Evolutionary conservation across 2,888 invertebrate species (phyloP).

Genomic region (Drosophila tripunctata): DNA sequence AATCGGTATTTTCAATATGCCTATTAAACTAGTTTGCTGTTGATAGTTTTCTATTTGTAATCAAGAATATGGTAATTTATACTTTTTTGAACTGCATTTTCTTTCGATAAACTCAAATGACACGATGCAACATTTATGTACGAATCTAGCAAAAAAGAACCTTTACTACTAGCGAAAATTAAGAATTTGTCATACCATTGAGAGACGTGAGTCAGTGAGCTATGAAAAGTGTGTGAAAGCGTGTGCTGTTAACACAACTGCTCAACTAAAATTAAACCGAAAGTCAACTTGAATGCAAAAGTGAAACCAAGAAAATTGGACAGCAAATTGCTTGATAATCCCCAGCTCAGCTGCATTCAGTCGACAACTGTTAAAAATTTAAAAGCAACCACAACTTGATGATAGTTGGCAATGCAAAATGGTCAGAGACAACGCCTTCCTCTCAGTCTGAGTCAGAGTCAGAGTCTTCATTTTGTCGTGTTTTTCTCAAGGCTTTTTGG

Average conservation of each 20-base stretch:
- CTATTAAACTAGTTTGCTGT: too few species aligned
- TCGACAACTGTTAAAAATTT: slow-evolving; percentile 22
- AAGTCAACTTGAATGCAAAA: slow-evolving; percentile 27
- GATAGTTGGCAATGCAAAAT: slow-evolving; percentile 30
- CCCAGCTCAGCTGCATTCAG: slow-evolving; percentile 34
- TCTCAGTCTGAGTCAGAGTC: too few species aligned
- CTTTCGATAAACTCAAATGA: too few species aligned
- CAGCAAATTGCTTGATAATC: slow-evolving; percentile 53
- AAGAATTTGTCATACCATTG: neutral
- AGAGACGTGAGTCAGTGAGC: slow-evolving; percentile 16
- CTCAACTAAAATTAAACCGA: neutral
- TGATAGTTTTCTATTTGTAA: too few species aligned
- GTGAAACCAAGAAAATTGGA: slow-evolving; percentile 44
- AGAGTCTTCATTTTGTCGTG: slow-evolving; percentile 21
- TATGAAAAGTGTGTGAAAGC: slow-evolving; percentile 58
- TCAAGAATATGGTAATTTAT: too few species aligned
- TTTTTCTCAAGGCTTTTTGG: slow-evolving; percentile 56
- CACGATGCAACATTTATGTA: too few species aligned
- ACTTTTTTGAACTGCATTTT: too few species aligned
- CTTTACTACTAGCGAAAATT: neutral
- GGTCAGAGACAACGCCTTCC: slow-evolving; percentile 62
- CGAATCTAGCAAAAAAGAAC: too few species aligned
- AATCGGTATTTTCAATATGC: too few species aligned
- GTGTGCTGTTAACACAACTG: slow-evolving; percentile 36
- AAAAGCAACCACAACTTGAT: slow-evolving; percentile 33